These are phyloP conservation scores for Dryocosmus kuriphilus DNA, from an alignment of 2,888 invertebrate species.

Conservation along the genomic window DNA sequence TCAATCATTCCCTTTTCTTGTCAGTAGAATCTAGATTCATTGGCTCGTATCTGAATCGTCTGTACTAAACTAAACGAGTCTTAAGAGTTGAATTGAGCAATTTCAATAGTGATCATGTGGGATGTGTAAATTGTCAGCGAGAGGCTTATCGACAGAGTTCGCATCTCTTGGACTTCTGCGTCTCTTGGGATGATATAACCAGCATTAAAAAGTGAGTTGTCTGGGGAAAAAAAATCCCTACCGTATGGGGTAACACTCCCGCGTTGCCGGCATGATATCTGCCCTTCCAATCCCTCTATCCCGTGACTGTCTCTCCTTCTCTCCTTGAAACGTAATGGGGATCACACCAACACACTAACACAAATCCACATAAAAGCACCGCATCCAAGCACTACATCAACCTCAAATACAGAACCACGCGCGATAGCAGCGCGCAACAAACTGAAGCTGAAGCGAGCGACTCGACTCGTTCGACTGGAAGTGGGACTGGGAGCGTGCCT, in stretches of 20 bases:
- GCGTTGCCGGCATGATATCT: slow-evolving; percentile 70
- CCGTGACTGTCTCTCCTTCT: slow-evolving; percentile 47
- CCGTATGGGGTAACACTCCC: slow-evolving; percentile 75
- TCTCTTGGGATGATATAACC: slow-evolving; percentile 34
- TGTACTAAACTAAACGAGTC: slow-evolving; percentile 3
- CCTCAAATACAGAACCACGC: slow-evolving; percentile 55
- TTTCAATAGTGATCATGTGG: slow-evolving; percentile 34
- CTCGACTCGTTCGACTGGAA: slow-evolving; percentile 58
- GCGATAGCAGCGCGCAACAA: slow-evolving; percentile 69
- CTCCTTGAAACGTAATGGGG: slow-evolving; percentile 40
- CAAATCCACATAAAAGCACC: slow-evolving; percentile 24
- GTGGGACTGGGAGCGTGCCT: slow-evolving; percentile 57
- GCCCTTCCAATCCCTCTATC: slow-evolving; percentile 51
- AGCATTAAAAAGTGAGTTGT: slow-evolving; percentile 15
- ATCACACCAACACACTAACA: slow-evolving; percentile 44
- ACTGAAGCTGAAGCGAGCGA: slow-evolving; percentile 62
- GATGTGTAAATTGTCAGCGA: slow-evolving; percentile 28
- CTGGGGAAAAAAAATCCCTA: slow-evolving; percentile 59
- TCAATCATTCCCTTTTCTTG: neutral
- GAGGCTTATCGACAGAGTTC: slow-evolving; percentile 8
- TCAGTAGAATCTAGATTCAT: neutral
- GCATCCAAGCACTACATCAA: slow-evolving; percentile 50
- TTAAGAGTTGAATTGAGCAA: slow-evolving; percentile 28
- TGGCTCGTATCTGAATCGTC: neutral
- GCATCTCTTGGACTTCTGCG: slow-evolving; percentile 12